Percentiles rank a stretch among this genome's conserved stretches.
phyloP scores from a whole-genome alignment of 2,797 vertebrate genomes.

The Aplochiton taeniatus region DNA sequence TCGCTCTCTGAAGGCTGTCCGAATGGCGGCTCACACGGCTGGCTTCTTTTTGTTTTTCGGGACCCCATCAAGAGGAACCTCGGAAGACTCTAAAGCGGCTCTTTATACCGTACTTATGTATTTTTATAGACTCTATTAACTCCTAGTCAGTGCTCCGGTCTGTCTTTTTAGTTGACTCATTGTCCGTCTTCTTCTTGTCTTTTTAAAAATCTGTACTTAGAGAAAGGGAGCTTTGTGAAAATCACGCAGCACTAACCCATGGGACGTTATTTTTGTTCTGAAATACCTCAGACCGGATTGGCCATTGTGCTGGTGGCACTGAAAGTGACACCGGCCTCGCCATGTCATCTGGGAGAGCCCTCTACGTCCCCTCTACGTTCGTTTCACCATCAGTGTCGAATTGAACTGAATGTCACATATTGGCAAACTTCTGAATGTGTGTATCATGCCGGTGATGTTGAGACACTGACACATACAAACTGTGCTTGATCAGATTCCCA shows the following conservation, averaged over 20 bases:
- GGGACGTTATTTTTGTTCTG: constrained; percentile 78
- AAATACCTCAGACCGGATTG: constrained; percentile 75
- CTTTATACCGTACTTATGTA: constrained; percentile 74
- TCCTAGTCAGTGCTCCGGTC: constrained; percentile 30
- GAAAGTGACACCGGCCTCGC: constrained; percentile 36
- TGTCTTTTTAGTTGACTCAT: constrained; percentile 44
- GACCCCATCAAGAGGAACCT: constrained; percentile 76
- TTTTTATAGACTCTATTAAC: constrained; percentile 75
- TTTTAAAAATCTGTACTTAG: constrained; percentile 77
- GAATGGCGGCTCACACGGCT: constrained; percentile 23
- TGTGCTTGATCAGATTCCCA: constrained; percentile 14
- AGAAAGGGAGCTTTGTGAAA: constrained; percentile 84
- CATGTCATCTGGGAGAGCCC: constrained; percentile 43
- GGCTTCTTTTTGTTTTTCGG: constrained; percentile 53
- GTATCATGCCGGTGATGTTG: constrained; percentile 10
- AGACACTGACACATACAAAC: background rate
- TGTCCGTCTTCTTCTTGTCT: constrained; percentile 78
- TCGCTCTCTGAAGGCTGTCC: constrained; percentile 45
- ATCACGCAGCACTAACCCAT: constrained; percentile 79
- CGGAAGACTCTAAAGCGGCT: constrained; percentile 82
- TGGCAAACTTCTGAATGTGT: constrained; percentile 20
- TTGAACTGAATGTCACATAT: constrained; percentile 29
- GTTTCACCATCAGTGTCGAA: constrained; percentile 12
- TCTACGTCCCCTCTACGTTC: background rate
- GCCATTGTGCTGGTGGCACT: constrained; percentile 30